Evolutionary conservation across 1,140 invertebrate species (phyloP).

Genomic region (Trachelipus rathkii): DNA sequence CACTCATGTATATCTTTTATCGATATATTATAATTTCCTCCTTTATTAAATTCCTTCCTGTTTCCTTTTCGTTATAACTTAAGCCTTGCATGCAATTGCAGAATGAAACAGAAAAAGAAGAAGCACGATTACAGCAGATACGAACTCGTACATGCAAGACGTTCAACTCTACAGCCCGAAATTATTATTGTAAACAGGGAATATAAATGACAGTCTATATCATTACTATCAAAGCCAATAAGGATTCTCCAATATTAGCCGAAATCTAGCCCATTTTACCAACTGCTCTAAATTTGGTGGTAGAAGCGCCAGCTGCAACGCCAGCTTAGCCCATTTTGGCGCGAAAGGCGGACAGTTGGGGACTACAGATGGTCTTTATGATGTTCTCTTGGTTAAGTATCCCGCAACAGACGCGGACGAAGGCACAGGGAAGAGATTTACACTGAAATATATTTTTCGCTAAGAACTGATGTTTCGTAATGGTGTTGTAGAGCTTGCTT

Average conservation of each 20-base stretch:
- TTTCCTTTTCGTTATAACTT: too few species aligned
- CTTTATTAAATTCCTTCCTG: too few species aligned
- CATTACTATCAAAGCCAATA: conserved; percentile 13
- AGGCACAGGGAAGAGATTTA: not conserved
- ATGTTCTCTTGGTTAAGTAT: conserved; percentile 7
- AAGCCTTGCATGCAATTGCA: too few species aligned
- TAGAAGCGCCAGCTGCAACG: not conserved
- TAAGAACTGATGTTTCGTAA: not conserved
- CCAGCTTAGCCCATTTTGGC: conserved; percentile 7
- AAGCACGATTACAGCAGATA: not conserved
- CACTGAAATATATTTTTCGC: not conserved
- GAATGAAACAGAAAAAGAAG: too few species aligned
- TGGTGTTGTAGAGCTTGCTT: not conserved
- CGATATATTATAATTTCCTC: too few species aligned
- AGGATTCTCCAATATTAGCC: conserved; percentile 12
- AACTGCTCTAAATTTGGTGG: conserved; percentile 9
- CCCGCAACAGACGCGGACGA: not conserved
- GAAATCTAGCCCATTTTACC: not conserved
- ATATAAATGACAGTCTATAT: conserved; percentile 1
- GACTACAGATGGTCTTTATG: conserved; percentile 12
- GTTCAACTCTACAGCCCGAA: not conserved
- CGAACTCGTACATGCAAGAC: not conserved
- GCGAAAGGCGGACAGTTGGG: conserved; percentile 9
- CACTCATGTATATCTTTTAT: too few species aligned
- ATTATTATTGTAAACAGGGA: conserved; percentile 9